phyloP scores from a whole-genome alignment of 2,113 vertebrate species.

The Archilochus colubris region DNA sequence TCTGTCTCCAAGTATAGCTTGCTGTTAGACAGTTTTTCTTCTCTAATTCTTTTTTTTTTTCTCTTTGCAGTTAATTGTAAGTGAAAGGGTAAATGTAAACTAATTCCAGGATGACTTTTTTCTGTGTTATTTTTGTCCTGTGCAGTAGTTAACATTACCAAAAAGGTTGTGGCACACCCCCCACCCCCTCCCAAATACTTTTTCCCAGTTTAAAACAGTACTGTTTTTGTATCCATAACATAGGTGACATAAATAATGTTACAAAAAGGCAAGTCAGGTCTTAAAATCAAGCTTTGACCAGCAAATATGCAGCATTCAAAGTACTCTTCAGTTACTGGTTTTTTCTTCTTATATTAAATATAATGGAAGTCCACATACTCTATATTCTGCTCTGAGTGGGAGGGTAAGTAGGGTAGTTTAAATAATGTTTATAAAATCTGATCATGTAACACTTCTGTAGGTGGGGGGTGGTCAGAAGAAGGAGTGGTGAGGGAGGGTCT shows the following conservation, averaged over 20 bases:
- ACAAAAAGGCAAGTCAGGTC: neutral
- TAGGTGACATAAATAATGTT: neutral
- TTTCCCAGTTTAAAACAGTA: neutral
- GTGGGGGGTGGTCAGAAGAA: neutral
- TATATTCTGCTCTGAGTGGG: neutral
- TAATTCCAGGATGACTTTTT: neutral
- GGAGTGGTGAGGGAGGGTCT: neutral
- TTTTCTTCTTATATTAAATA: neutral
- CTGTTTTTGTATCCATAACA: neutral
- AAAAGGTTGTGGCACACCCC: neutral
- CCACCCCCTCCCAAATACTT: neutral
- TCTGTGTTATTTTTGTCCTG: neutral
- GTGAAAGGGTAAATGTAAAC: neutral
- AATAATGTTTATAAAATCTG: neutral
- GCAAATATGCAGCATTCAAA: neutral
- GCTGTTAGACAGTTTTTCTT: neutral
- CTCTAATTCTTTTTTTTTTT: neutral
- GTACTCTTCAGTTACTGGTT: neutral
- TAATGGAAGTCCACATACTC: neutral
- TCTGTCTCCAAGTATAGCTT: neutral
- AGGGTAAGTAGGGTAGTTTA: neutral
- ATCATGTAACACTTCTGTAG: neutral
- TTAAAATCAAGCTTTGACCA: neutral
- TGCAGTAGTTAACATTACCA: neutral
- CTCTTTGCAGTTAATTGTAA: neutral